These are phyloP conservation scores for Agelastica alni DNA, from an alignment of 2,888 invertebrate species.

Conservation along the genomic window DNA sequence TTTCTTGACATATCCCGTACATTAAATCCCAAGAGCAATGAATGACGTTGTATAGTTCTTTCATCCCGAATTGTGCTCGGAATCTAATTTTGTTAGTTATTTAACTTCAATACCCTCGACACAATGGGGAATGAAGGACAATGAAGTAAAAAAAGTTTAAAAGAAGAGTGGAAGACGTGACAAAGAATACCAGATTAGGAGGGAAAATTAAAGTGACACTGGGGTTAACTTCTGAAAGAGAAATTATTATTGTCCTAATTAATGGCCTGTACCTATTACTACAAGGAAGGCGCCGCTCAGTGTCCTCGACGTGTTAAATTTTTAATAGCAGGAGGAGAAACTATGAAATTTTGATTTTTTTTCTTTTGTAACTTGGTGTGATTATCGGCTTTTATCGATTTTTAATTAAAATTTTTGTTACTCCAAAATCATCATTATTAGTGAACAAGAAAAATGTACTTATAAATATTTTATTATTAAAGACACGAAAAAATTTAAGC, in stretches of 20 bases:
- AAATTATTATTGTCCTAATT: conserved; percentile 24
- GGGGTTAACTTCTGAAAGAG: conserved; percentile 18
- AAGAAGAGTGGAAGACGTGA: conserved; percentile 26
- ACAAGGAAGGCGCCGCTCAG: background rate
- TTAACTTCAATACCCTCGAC: conserved; percentile 26
- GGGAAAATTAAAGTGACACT: conserved; percentile 26
- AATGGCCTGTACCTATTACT: conserved; percentile 5
- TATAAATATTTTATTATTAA: no score
- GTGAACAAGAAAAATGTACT: no score
- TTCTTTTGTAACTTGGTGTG: background rate
- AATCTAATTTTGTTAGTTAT: conserved; percentile 28
- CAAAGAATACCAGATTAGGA: conserved; percentile 28
- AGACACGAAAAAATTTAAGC: no score
- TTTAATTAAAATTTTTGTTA: background rate
- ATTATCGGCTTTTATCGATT: background rate
- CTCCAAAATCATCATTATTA: no score
- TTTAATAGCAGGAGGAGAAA: background rate
- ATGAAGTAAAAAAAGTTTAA: conserved; percentile 25
- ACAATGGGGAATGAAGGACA: conserved; percentile 27
- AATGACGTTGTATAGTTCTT: conserved; percentile 19
- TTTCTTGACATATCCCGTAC: conserved; percentile 1
- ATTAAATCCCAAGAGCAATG: conserved; percentile 10
- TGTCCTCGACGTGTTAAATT: background rate
- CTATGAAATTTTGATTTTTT: conserved; percentile 1
- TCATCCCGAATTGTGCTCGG: conserved; percentile 25